These are phyloP conservation scores for Drosophila subobscura DNA, from an alignment of 1,140 invertebrate species.

Conservation along the genomic window DNA sequence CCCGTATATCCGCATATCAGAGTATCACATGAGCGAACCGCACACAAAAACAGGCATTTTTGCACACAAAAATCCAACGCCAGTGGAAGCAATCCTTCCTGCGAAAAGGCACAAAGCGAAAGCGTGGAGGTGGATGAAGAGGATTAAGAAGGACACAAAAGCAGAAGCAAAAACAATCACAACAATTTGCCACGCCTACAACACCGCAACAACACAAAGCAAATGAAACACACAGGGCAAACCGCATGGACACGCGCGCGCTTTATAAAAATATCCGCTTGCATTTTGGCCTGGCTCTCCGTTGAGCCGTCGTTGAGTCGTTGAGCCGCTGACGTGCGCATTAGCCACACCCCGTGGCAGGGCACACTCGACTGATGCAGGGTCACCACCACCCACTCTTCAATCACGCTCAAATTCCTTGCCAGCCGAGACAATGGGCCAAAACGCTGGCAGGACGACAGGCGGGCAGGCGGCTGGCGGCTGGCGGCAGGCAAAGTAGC, in stretches of 20 bases:
- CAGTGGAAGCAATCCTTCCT: conserved; percentile 1
- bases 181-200: conserved; percentile 80
- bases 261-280: conserved; percentile 39
- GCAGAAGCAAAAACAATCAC: conserved; percentile 74
- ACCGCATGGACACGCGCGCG: conserved; percentile 73
- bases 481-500: conserved; percentile 35
- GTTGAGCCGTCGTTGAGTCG: no score
- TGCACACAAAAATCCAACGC: neutral
- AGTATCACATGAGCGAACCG: no score
- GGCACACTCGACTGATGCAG: neutral
- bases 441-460: conserved; percentile 1
- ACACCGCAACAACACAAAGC: conserved; percentile 9
- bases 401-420: neutral
- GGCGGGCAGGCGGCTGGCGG: neutral
- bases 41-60: no score
- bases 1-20: no score
- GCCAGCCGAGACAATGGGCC: conserved; percentile 30
- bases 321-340: conserved; percentile 42
- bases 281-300: conserved; percentile 9
- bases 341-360: conserved; percentile 29
- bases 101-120: neutral
- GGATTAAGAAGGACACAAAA: conserved; percentile 31
- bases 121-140: no score
- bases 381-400: conserved; percentile 10
- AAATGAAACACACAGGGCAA: conserved; percentile 15